A percentile compares a stretch with the other conserved stretches of the same genome.
Conservation (phyloP, 2,113 vertebrate genomes). For the Barbus barbus region DNA sequence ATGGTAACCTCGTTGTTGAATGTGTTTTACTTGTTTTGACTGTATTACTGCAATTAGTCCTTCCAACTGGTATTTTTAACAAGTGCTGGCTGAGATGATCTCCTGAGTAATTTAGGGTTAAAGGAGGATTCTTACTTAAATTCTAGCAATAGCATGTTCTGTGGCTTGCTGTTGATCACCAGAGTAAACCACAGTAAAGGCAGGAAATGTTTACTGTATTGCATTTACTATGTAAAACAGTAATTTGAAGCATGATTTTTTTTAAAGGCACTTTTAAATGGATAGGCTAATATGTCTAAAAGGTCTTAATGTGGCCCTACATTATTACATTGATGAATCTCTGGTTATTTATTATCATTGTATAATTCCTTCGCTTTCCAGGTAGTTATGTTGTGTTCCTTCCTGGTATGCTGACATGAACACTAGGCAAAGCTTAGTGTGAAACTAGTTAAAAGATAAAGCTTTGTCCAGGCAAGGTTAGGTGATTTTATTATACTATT, state of each 20-base stretch:
- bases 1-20: background rate
- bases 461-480: background rate
- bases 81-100: background rate
- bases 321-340: background rate
- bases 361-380: background rate
- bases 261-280: too few relatives aligned
- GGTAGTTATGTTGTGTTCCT: background rate
- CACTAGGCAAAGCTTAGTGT: background rate
- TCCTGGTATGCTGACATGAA: background rate
- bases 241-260: background rate
- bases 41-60: background rate
- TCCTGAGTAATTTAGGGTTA: background rate
- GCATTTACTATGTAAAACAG: background rate
- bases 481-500: background rate
- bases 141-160: background rate
- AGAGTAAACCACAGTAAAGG: background rate
- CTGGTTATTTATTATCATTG: background rate
- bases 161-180: background rate
- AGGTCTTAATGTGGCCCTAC: background rate
- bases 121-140: background rate
- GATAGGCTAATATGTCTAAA: background rate
- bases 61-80: background rate
- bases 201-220: background rate
- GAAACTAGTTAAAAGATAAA: background rate
- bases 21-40: background rate